Percentiles rank a stretch among this genome's conserved stretches.
phyloP scores from a whole-genome alignment of 1,140 invertebrate genomes.

The Dinothrombium tinctorium region DNA sequence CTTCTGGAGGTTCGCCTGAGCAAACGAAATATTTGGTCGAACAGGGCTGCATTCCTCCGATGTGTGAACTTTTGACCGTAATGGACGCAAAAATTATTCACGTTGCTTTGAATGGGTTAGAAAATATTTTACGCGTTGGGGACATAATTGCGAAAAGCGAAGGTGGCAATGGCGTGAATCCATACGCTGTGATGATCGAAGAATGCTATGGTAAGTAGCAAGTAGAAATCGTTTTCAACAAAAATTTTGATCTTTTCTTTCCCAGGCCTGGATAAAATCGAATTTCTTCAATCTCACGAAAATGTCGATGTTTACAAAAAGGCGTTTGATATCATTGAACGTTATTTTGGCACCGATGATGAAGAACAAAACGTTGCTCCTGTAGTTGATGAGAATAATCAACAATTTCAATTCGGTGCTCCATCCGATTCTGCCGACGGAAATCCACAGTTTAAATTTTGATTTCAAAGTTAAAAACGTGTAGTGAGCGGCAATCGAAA shows the following conservation, averaged over 20 bases:
- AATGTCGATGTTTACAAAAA: constrained; percentile 90
- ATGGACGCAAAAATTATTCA: constrained; percentile 93
- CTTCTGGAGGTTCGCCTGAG: constrained; percentile 73
- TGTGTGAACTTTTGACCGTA: constrained; percentile 78
- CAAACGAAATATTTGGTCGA: constrained; percentile 53
- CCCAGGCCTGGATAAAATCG: constrained; percentile 82
- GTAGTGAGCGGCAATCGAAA: too few species aligned
- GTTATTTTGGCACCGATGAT: constrained; percentile 75
- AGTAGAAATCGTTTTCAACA: not conserved
- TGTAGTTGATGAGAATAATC: constrained; percentile 41
- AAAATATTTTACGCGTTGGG: constrained; percentile 80
- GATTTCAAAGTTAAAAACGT: too few species aligned
- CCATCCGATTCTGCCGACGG: not conserved
- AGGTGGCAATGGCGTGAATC: constrained; percentile 42
- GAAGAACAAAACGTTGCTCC: constrained; percentile 51
- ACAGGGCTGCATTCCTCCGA: constrained; percentile 63
- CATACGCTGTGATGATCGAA: constrained; percentile 73
- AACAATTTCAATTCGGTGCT: constrained; percentile 32
- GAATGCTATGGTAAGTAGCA: constrained; percentile 66
- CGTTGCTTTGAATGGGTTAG: constrained; percentile 81
- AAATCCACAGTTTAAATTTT: too few species aligned
- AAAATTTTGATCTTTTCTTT: too few species aligned
- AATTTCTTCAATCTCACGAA: constrained; percentile 84
- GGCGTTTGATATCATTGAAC: constrained; percentile 85
- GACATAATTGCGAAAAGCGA: constrained; percentile 44